Conservation (phyloP, 2,888 invertebrate genomes). For the Vanessa cardui region DNA sequence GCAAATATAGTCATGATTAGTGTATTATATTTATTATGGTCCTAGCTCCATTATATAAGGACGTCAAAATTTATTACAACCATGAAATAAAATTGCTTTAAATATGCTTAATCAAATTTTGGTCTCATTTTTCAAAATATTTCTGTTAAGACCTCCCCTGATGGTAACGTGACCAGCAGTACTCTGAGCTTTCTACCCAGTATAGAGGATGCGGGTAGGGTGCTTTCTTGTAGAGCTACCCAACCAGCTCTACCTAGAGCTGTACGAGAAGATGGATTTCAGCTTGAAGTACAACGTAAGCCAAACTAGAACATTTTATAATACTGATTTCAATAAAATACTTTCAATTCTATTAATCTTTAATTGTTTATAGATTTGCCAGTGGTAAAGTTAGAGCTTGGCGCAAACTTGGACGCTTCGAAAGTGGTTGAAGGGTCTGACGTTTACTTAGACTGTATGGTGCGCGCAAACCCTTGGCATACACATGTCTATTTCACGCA, state of each 20-base stretch:
- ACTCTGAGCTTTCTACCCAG: slow-evolving; percentile 85
- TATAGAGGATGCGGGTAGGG: slow-evolving; percentile 84
- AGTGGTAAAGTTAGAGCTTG: slow-evolving; percentile 87
- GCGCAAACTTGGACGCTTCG: slow-evolving; percentile 87
- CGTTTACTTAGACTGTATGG: slow-evolving; percentile 91
- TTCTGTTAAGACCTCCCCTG: slow-evolving; percentile 67
- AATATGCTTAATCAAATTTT: too few species aligned
- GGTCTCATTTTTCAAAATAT: background rate
- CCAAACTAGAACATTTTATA: slow-evolving; percentile 6
- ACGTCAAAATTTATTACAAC: too few species aligned
- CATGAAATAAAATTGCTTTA: too few species aligned
- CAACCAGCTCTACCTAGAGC: slow-evolving; percentile 76
- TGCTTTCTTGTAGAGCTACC: slow-evolving; percentile 73
- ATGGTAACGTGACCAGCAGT: slow-evolving; percentile 87
- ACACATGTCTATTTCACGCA: slow-evolving; percentile 86
- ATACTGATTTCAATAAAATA: background rate
- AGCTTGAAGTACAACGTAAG: slow-evolving; percentile 87
- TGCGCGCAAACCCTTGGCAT: slow-evolving; percentile 90
- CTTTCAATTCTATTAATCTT: background rate
- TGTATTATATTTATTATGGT: too few species aligned
- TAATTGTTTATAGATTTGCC: slow-evolving; percentile 83
- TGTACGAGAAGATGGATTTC: slow-evolving; percentile 85
- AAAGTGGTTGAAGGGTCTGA: slow-evolving; percentile 91
- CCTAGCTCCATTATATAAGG: too few species aligned
- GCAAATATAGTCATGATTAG: too few species aligned